Evolutionary conservation across 2,113 vertebrate genomes (phyloP).

Genomic region (Callospermophilus lateralis): DNA sequence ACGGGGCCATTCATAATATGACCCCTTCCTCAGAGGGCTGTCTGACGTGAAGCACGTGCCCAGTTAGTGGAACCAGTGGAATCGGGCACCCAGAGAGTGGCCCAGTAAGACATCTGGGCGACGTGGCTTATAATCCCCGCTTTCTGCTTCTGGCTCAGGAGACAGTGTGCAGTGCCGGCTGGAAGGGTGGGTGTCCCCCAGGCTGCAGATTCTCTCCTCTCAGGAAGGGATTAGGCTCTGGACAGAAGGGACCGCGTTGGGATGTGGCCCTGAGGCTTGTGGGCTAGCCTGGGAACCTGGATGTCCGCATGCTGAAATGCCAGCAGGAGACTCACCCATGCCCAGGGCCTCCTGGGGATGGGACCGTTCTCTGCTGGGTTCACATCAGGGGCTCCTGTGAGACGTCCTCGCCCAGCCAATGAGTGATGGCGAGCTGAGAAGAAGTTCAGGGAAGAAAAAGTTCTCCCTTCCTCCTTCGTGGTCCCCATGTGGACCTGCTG

Average conservation of each 20-base stretch:
- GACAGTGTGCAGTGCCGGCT: not conserved
- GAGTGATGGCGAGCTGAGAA: not conserved
- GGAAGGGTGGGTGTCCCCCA: not conserved
- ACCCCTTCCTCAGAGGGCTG: not conserved
- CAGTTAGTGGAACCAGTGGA: not conserved
- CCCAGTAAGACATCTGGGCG: not conserved
- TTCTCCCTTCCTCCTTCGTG: not conserved
- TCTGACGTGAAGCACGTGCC: not conserved
- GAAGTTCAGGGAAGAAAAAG: not conserved
- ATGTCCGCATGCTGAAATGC: rapidly evolving
- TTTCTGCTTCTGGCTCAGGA: rapidly evolving
- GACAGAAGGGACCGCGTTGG: not conserved
- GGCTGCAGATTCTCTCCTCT: not conserved
- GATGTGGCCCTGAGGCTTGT: not conserved
- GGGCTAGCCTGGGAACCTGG: not conserved
- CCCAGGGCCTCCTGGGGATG: not conserved
- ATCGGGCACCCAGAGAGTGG: not conserved
- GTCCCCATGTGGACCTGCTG: not conserved
- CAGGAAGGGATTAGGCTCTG: not conserved
- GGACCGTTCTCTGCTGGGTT: not conserved
- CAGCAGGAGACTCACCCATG: not conserved
- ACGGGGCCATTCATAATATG: not conserved
- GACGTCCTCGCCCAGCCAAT: rapidly evolving
- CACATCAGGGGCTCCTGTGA: rapidly evolving
- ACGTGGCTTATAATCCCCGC: rapidly evolving